These are phyloP conservation scores for Myxocyprinus asiaticus DNA, from an alignment of 2,113 vertebrate genomes.

Conservation along the genomic window DNA sequence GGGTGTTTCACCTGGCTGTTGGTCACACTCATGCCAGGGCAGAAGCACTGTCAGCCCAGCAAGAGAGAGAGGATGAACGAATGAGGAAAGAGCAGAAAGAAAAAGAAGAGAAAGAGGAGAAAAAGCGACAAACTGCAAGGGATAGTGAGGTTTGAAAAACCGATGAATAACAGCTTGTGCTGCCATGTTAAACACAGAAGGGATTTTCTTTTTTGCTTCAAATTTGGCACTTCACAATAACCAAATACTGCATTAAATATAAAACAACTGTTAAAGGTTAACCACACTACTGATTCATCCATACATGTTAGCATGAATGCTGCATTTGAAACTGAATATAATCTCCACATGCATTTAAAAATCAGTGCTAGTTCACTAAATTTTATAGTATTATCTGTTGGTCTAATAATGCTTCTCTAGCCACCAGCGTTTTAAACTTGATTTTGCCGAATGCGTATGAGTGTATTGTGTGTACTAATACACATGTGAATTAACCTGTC, in stretches of 20 bases:
- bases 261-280: not conserved
- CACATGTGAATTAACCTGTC: constrained; percentile 87
- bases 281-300: not conserved
- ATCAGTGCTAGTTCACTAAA: not conserved
- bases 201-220: not conserved
- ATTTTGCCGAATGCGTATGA: constrained; percentile 59
- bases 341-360: not conserved
- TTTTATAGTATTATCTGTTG: not conserved
- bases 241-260: too few species aligned
- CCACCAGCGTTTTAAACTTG: constrained; percentile 20
- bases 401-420: constrained; percentile 36
- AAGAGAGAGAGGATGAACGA: constrained; percentile 64
- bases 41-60: constrained; percentile 73
- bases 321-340: too few species aligned
- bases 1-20: constrained; percentile 77
- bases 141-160: constrained; percentile 78
- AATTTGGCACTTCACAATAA: too few species aligned
- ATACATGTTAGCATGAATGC: not conserved
- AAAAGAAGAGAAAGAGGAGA: constrained; percentile 53
- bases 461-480: constrained; percentile 49
- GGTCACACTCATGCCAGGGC: constrained; percentile 70
- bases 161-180: constrained; percentile 37
- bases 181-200: not conserved
- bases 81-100: constrained; percentile 54
- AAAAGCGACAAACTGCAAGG: constrained; percentile 62